These are phyloP conservation scores for Megalopta genalis DNA, from an alignment of 1,140 invertebrate genomes.

Conservation along the genomic window DNA sequence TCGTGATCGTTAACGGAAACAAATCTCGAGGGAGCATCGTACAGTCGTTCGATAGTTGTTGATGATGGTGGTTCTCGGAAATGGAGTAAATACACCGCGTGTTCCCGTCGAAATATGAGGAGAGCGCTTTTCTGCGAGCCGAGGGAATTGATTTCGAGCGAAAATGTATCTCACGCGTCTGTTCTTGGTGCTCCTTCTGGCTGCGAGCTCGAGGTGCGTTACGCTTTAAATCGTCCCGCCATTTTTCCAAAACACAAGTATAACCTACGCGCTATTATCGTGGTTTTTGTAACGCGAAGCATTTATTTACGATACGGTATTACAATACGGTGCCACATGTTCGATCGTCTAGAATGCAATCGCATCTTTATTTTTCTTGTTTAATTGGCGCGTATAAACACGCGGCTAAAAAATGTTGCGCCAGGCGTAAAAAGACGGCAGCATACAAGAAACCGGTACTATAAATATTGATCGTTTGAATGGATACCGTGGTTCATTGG, in stretches of 20 bases:
- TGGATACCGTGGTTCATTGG: slow-evolving; percentile 15
- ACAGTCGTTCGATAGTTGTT: not conserved
- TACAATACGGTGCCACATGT: not conserved
- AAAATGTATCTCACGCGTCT: slow-evolving; percentile 74
- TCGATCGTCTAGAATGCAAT: not conserved
- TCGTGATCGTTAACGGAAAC: slow-evolving; percentile 9
- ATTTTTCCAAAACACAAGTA: not conserved
- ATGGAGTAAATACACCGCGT: slow-evolving; percentile 58
- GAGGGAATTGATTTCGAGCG: slow-evolving; percentile 65
- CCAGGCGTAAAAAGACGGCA: not conserved
- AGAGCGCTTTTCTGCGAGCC: slow-evolving; percentile 69
- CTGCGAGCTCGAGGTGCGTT: slow-evolving; percentile 74
- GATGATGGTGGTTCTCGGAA: slow-evolving; percentile 32
- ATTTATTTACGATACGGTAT: not conserved
- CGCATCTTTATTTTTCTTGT: not conserved
- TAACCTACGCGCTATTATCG: no score
- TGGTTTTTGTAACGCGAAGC: not conserved
- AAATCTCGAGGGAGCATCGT: not conserved
- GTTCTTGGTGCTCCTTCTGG: slow-evolving; percentile 70
- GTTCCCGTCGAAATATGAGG: slow-evolving; percentile 76
- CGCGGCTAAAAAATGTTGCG: slow-evolving; percentile 22
- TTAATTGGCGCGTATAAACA: slow-evolving; percentile 14
- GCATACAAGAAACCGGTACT: slow-evolving; percentile 24
- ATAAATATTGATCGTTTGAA: slow-evolving; percentile 31
- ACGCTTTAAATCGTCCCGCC: not conserved